Percentiles rank a stretch among this genome's conserved stretches.
These are phyloP conservation scores for Mycteria americana DNA, from an alignment of 2,797 vertebrate genomes.

Conservation along the genomic window DNA sequence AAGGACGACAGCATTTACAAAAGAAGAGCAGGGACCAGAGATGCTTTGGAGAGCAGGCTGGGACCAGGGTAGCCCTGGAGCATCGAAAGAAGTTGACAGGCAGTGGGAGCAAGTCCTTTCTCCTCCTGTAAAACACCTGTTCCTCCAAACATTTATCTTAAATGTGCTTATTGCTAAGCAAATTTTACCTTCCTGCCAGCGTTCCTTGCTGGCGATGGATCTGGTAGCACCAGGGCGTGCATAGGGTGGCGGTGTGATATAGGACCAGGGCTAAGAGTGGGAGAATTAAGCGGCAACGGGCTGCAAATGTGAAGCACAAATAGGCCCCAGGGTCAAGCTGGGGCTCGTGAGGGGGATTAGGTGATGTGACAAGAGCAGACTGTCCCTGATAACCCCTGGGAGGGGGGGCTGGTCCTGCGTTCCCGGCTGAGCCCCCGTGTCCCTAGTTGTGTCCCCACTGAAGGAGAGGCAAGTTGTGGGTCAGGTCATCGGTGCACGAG, in stretches of 20 bases:
- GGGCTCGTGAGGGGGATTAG: background rate
- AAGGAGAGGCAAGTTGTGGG: background rate
- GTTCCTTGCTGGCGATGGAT: accelerated
- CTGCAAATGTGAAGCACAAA: background rate
- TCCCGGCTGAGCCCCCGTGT: accelerated
- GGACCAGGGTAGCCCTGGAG: background rate
- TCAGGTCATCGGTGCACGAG: background rate
- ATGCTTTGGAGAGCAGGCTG: background rate
- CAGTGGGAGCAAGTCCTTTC: background rate
- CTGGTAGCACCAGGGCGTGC: background rate
- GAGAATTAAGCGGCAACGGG: background rate
- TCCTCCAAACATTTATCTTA: background rate
- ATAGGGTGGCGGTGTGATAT: accelerated
- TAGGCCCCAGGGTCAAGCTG: background rate
- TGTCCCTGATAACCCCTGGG: background rate
- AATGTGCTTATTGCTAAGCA: background rate
- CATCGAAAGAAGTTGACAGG: background rate
- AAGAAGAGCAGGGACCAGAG: background rate
- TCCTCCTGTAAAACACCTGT: background rate
- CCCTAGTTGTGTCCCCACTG: background rate
- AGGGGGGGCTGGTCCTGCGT: accelerated
- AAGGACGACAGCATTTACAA: background rate
- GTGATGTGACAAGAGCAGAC: background rate
- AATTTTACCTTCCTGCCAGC: background rate
- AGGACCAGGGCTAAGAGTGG: background rate